Base-by-base conservation (phyloP, 2,113 vertebrate species). In the Setophaga coronata region DNA sequence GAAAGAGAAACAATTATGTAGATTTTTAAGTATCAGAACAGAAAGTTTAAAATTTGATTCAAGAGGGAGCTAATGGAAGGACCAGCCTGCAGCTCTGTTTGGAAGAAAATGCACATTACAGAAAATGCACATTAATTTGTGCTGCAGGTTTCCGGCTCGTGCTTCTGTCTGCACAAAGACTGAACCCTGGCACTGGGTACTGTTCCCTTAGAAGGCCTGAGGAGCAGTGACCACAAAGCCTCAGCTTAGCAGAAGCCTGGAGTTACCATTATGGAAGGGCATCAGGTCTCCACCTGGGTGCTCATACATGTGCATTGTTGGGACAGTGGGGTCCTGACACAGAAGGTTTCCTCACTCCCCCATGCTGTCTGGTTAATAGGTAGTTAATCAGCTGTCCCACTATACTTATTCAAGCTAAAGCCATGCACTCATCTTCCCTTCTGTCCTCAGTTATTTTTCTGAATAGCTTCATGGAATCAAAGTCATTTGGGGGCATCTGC, bases 41-140 rank as follows among this genome's bases (percentile, higher is more conserved):
- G 29, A 82, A 93, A 77, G 33, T 69, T 90, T 90, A 53, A 69
- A 36, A 76, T 96, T 88, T 83, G 20, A 70, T 96, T 92, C 40
- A 85, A 33, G 66, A 69, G 31, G 48, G 36, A 85, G 66, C 62
- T 93, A 90, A 77, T 88, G 71, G 50, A 60, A 92, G 57, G 74
- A 48, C 31, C 66, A 86, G 76, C 38, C 66, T 96, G 79, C 48
- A 80, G 58, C 50, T 85, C 48, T 82, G 28, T 71, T 79, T 76
- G 66, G 50, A 77, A 88, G 42, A 36, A 36, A 36, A 36, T 36
- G 34, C 34, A 36, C 34, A 36, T 36, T 85, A 48, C 19, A 64
- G 57, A 38, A 31, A 87, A 71, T 18, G n/a, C 28, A 23, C 3
- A 11, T 76, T 64, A 82, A 69, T 76, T 58, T 4, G 1, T 87